These are phyloP conservation scores for Excalfactoria chinensis DNA, from an alignment of 2,113 vertebrate genomes.

Conservation along the genomic window DNA sequence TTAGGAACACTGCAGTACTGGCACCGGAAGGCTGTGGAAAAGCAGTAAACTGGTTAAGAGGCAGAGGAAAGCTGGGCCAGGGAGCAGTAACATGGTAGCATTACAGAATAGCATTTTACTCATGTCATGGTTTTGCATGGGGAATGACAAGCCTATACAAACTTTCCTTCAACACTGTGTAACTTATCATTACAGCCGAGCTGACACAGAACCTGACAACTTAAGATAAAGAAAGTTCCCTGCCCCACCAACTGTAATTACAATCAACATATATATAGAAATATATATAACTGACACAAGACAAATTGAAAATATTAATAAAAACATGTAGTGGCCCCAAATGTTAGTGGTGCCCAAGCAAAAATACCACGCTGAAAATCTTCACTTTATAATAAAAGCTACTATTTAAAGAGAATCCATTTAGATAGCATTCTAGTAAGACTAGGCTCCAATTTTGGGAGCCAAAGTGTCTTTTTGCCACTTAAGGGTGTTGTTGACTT, in stretches of 20 bases:
- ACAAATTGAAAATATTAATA: neutral
- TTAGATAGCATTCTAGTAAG: neutral
- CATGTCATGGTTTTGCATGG: neutral
- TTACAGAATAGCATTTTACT: neutral
- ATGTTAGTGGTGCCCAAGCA: neutral
- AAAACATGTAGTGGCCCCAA: neutral
- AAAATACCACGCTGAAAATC: neutral
- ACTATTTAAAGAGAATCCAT: neutral
- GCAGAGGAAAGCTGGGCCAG: neutral
- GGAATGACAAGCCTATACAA: neutral
- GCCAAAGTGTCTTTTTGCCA: neutral
- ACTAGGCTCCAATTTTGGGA: neutral
- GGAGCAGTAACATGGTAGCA: rapidly evolving
- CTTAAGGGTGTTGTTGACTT: neutral
- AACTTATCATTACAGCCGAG: constrained; percentile 50
- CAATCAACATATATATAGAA: neutral
- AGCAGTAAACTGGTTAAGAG: neutral
- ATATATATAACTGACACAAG: neutral
- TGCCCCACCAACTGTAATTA: constrained; percentile 29
- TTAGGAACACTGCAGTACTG: neutral
- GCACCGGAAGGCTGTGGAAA: neutral
- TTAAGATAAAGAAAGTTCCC: constrained; percentile 50
- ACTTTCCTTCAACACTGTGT: neutral
- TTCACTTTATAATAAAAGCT: neutral
- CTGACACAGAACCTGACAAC: constrained; percentile 37